A percentile compares a stretch with the other conserved stretches of the same genome.
Conservation (phyloP, 2,797 vertebrate species). For the Myoxocephalus aenaeus region DNA sequence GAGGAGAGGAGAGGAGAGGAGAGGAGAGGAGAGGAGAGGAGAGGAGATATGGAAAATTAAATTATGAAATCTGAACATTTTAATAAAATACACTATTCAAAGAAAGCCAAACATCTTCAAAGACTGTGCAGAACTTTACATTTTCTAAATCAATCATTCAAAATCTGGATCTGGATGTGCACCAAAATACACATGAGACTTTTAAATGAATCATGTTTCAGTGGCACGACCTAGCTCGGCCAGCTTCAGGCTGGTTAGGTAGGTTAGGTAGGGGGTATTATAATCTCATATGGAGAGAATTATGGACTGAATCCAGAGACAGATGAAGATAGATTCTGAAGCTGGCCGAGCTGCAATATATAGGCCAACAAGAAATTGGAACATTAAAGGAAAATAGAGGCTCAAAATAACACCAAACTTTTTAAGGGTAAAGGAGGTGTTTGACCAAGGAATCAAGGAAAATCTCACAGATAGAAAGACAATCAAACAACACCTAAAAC, state of each 20-base stretch:
- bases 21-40: constrained; percentile 1
- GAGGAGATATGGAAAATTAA: not conserved
- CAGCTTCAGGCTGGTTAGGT: not conserved
- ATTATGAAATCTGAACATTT: not conserved
- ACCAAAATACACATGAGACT: not conserved
- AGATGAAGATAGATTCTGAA: no score
- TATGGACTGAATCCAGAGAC: no score
- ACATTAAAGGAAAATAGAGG: not conserved
- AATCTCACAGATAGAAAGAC: not conserved
- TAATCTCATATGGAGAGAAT: no score
- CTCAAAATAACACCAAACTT: not conserved
- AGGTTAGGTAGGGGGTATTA: no score
- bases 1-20: no score
- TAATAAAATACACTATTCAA: not conserved
- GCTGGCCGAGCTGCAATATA: not conserved
- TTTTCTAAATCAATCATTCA: not conserved
- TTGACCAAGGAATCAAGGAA: not conserved
- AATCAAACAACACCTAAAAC: not conserved
- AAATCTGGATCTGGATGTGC: not conserved
- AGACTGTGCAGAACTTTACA: not conserved
- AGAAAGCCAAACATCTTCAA: not conserved
- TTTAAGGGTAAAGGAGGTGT: not conserved
- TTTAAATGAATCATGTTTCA: constrained; percentile 1
- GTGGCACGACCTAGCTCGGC: not conserved
- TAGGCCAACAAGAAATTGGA: not conserved